These are phyloP conservation scores for Paguma larvata DNA, from an alignment of 2,797 vertebrate species.

Conservation along the genomic window DNA sequence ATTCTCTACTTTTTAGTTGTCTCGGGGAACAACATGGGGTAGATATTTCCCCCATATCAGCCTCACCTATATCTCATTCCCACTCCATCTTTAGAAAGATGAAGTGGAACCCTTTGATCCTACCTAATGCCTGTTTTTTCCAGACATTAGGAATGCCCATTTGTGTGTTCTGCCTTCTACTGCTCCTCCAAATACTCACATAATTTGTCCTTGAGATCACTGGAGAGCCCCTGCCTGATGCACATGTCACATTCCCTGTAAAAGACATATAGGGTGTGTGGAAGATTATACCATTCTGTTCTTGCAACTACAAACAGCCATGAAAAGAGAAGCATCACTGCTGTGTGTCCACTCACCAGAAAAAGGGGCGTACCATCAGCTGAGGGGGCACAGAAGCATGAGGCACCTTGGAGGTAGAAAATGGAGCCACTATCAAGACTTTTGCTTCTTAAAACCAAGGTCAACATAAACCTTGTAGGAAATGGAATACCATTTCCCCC, in stretches of 20 bases:
- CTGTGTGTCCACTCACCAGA: not conserved
- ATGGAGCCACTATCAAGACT: not conserved
- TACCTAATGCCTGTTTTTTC: not conserved
- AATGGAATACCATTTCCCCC: not conserved
- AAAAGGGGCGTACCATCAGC: not conserved
- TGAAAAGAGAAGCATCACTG: not conserved
- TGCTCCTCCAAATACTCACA: not conserved
- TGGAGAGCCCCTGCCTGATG: not conserved
- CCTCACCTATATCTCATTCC: not conserved
- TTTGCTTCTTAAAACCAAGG: not conserved
- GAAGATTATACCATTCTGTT: not conserved
- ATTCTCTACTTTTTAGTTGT: not conserved
- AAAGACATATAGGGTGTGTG: not conserved
- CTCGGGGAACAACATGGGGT: not conserved
- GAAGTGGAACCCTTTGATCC: not conserved
- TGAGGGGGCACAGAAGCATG: not conserved
- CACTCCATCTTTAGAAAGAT: not conserved
- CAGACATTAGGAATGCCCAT: not conserved
- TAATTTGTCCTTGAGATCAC: not conserved
- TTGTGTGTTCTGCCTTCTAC: not conserved
- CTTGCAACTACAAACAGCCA: not conserved
- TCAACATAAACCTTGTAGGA: not conserved
- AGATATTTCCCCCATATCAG: not conserved
- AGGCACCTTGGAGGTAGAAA: not conserved
- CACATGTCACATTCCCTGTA: not conserved